Conservation (phyloP, 1,140 invertebrate genomes). For the Hypothenemus hampei region DNA sequence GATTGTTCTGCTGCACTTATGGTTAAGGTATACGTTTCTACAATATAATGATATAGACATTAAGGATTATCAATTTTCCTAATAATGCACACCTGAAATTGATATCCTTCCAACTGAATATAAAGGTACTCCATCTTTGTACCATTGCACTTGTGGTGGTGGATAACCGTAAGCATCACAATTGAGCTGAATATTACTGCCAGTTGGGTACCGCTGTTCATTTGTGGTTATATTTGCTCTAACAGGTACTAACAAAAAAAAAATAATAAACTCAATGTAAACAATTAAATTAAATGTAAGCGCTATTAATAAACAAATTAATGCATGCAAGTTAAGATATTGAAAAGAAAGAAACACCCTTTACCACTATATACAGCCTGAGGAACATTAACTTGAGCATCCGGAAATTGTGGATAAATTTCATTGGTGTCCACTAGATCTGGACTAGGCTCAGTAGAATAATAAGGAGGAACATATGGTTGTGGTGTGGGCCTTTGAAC, state of each 20-base stretch:
- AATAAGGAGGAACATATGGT: slow-evolving; percentile 27
- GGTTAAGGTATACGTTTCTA: slow-evolving; percentile 62
- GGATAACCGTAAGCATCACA: slow-evolving; percentile 76
- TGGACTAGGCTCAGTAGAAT: slow-evolving; percentile 19
- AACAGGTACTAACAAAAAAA: slow-evolving; percentile 55
- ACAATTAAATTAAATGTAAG: background rate
- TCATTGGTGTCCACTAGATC: slow-evolving; percentile 25
- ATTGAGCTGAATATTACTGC: slow-evolving; percentile 62
- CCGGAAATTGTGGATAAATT: slow-evolving; percentile 18
- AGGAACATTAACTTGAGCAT: background rate
- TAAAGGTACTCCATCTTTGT: slow-evolving; percentile 62
- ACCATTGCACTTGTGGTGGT: slow-evolving; percentile 68
- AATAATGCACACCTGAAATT: slow-evolving; percentile 54
- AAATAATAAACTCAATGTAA: background rate
- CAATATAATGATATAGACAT: too few relatives aligned
- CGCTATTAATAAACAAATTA: too few relatives aligned
- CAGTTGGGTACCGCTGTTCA: slow-evolving; percentile 55
- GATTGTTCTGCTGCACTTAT: slow-evolving; percentile 57
- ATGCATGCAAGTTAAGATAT: background rate
- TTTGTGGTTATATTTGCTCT: slow-evolving; percentile 53
- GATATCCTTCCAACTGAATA: slow-evolving; percentile 49
- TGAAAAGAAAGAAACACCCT: too few relatives aligned
- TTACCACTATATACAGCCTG: slow-evolving; percentile 18
- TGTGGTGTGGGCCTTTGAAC: slow-evolving; percentile 26
- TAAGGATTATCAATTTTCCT: slow-evolving; percentile 10